These are phyloP conservation scores for Telmatochromis sp. DNA, from an alignment of 2,113 vertebrate genomes.

Conservation along the genomic window DNA sequence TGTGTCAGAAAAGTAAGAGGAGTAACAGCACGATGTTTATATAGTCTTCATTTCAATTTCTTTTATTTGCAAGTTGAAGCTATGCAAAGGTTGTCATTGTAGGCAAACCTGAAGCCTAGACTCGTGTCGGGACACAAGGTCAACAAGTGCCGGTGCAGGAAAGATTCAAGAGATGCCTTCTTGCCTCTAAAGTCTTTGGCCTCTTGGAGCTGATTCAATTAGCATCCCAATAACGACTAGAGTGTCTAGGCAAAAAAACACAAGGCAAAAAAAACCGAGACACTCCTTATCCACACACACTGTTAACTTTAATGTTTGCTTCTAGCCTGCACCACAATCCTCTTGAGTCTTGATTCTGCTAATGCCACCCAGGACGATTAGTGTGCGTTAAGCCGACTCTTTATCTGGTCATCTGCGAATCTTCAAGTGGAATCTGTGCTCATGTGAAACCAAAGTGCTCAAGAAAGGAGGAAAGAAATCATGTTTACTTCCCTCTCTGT, in stretches of 20 bases:
- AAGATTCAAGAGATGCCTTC: neutral
- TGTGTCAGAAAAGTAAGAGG: neutral
- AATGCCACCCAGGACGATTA: neutral
- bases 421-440: neutral
- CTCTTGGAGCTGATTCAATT: too few species aligned
- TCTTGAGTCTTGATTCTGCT: accelerated
- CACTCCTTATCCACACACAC: neutral
- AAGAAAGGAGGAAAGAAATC: neutral
- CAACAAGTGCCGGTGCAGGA: neutral
- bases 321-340: neutral
- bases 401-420: neutral
- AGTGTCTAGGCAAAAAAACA: neutral
- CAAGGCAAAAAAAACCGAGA: too few species aligned
- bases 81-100: neutral
- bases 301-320: neutral
- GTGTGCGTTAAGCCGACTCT: neutral
- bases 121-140: neutral
- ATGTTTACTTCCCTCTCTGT: neutral
- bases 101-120: neutral
- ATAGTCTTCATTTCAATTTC: neutral
- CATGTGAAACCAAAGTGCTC: neutral
- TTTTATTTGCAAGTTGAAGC: neutral
- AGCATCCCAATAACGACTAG: too few species aligned
- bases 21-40: neutral
- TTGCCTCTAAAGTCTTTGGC: neutral